These are phyloP conservation scores for Garra rufa DNA, from an alignment of 2,113 vertebrate species.

Conservation along the genomic window DNA sequence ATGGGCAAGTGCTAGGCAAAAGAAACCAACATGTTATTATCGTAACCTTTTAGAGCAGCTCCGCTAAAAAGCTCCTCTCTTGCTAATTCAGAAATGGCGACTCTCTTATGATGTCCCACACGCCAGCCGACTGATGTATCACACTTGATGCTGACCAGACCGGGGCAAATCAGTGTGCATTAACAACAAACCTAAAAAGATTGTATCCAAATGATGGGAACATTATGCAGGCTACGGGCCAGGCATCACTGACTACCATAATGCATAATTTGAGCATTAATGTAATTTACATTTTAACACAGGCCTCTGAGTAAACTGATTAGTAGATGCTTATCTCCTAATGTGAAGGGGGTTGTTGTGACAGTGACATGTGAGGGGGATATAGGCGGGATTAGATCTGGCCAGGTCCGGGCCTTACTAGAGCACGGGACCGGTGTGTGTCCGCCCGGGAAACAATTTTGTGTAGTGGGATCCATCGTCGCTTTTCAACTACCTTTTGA, in stretches of 20 bases:
- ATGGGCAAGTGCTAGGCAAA: conserved; percentile 66
- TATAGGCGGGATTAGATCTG: conserved; percentile 66
- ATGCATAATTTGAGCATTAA: conserved; percentile 81
- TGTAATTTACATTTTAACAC: conserved; percentile 82
- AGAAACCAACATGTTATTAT: conserved; percentile 66
- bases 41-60: conserved; percentile 68
- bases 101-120: conserved; percentile 69
- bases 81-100: conserved; percentile 59
- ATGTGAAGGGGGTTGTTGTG: conserved; percentile 73
- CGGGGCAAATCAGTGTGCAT: conserved; percentile 74
- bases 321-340: conserved; percentile 81
- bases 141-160: conserved; percentile 75
- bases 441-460: conserved; percentile 30
- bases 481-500: conserved; percentile 71
- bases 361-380: conserved; percentile 68
- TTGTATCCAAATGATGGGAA: conserved; percentile 76
- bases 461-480: conserved; percentile 56
- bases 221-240: conserved; percentile 75
- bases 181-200: conserved; percentile 77
- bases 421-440: conserved; percentile 2
- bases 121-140: conserved; percentile 66
- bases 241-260: conserved; percentile 71
- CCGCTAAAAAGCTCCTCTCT: conserved; percentile 66
- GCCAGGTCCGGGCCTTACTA: conserved; percentile 24
- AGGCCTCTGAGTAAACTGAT: conserved; percentile 80